These are phyloP conservation scores for Rissa tridactyla DNA, from an alignment of 2,113 vertebrate species.

Conservation along the genomic window DNA sequence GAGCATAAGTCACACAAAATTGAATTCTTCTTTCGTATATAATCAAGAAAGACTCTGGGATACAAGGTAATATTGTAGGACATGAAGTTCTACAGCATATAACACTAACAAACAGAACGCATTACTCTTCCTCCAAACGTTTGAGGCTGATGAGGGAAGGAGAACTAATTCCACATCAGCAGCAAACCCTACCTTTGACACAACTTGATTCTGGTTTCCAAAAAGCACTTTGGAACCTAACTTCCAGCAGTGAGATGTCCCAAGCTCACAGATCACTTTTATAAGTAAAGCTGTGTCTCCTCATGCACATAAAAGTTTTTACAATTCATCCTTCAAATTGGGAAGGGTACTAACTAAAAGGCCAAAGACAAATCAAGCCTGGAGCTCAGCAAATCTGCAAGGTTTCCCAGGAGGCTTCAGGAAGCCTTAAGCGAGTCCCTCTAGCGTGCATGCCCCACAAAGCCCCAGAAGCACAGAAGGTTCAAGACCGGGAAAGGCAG, in stretches of 20 bases:
- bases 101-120: background rate
- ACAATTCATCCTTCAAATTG: background rate
- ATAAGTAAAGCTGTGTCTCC: background rate
- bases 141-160: background rate
- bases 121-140: too few species aligned
- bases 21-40: background rate
- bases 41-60: background rate
- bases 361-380: background rate
- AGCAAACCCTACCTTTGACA: background rate
- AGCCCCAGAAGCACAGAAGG: background rate
- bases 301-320: rapidly evolving
- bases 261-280: background rate
- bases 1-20: background rate
- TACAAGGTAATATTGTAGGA: background rate
- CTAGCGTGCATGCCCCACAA: rapidly evolving
- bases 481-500: background rate
- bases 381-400: background rate
- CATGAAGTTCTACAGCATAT: background rate
- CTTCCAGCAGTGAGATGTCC: background rate
- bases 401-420: background rate
- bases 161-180: background rate
- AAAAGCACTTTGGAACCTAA: background rate
- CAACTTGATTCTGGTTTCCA: background rate
- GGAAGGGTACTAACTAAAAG: background rate
- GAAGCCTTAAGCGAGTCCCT: background rate